A percentile compares a stretch with the other conserved stretches of the same genome.
Conservation (phyloP, 35 echinoderm and acorn worm species). For the Ophiothrix spiculata region DNA sequence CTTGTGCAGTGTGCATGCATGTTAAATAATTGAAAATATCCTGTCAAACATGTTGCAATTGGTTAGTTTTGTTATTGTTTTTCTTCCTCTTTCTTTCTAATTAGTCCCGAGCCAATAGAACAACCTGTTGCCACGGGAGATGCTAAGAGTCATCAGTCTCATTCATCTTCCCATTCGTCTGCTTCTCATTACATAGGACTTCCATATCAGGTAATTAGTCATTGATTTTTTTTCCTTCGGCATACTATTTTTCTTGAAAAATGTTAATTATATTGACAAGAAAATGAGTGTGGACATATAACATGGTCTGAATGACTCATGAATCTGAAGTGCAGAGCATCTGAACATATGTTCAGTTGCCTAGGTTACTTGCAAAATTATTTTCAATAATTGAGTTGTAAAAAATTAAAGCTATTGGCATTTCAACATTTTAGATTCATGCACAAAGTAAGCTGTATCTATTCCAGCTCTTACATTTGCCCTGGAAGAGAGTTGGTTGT, state of each 20-base stretch:
- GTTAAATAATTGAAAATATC: not conserved
- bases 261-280: not conserved
- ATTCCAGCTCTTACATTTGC: too few relatives aligned
- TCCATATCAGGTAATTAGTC: conserved; percentile 63
- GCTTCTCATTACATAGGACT: conserved; percentile 47
- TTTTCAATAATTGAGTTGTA: not conserved
- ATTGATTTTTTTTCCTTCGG: not conserved
- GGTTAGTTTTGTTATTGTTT: not conserved
- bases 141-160: conserved; percentile 45
- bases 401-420: not conserved
- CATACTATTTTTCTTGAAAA: not conserved
- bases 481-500: too few relatives aligned
- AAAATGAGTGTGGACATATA: not conserved
- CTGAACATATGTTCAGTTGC: too few relatives aligned
- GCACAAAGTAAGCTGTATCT: too few relatives aligned
- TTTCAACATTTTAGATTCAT: not conserved
- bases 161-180: conserved; percentile 35
- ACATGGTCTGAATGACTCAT: not conserved
- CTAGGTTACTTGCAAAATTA: not conserved
- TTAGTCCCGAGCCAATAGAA: conserved; percentile 64
- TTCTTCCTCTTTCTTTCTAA: conserved; percentile 10
- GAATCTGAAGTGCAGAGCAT: not conserved
- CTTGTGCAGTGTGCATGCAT: too few relatives aligned
- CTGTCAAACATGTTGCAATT: not conserved
- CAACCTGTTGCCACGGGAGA: conserved; percentile 65